Evolutionary conservation across 1,140 invertebrate species (phyloP).

Genomic region (Kradibia gibbosae): DNA sequence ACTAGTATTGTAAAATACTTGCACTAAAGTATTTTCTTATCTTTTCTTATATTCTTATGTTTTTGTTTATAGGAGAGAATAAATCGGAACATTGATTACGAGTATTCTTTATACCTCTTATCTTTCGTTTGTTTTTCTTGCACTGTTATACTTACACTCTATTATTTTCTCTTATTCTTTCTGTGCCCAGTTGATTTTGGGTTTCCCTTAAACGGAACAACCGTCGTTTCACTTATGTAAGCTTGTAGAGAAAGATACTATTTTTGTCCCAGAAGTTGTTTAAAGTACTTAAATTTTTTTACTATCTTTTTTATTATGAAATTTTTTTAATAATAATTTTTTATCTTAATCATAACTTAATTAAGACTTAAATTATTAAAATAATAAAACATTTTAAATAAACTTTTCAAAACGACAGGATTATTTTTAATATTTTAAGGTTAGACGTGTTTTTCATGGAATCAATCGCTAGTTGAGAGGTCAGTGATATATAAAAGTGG

Average conservation of each 20-base stretch:
- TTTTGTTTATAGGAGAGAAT: neutral
- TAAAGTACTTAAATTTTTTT: neutral
- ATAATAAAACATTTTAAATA: too few species aligned
- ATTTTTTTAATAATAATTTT: too few species aligned
- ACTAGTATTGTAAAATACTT: neutral
- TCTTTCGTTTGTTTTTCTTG: neutral
- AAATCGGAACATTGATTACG: slow-evolving; percentile 2
- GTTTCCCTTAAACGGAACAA: slow-evolving; percentile 1
- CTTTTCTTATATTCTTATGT: neutral
- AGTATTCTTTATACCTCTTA: neutral
- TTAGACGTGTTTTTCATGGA: too few species aligned
- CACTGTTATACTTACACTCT: neutral
- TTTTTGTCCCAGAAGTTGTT: slow-evolving; percentile 3
- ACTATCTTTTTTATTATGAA: too few species aligned
- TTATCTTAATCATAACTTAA: too few species aligned
- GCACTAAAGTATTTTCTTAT: neutral
- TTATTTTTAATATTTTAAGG: too few species aligned
- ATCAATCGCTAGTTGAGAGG: neutral
- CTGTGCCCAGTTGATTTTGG: neutral
- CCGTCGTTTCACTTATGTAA: slow-evolving; percentile 14
- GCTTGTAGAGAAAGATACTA: slow-evolving; percentile 3
- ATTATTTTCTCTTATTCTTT: neutral
- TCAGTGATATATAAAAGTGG: neutral
- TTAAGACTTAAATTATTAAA: too few species aligned
- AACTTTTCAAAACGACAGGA: too few species aligned